Base-by-base conservation (phyloP, 1,140 invertebrate species). In the Drosophila lowei region DNA sequence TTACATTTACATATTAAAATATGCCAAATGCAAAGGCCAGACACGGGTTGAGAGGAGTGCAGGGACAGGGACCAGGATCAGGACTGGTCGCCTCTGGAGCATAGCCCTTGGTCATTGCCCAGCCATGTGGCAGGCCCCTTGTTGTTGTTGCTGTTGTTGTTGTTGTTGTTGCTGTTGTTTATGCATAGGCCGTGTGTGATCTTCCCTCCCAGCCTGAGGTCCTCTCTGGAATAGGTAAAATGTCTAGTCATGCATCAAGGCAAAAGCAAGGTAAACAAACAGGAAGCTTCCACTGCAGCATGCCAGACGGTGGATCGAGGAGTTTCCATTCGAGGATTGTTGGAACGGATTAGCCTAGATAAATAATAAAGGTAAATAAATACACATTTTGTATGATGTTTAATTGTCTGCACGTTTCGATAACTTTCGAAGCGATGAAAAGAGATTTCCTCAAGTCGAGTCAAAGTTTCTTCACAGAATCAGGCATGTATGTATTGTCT, bases 1-100 rank as follows among this genome's bases (percentile, higher is more conserved):
- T 86, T 86, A 77, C 83, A 86, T 86, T 86, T 86, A 86, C 78
- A 86, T 86, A 88, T 88, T 86, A 86, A 86, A 88, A 86, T 86
- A 86, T 86, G 83, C 78, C 83, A 86, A 78, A 81, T 75, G 77
- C 58, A 73, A 50, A 74, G 43, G 54, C 61, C 71, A 74, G 62
- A 74, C 60, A 66, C 38, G 16, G 28, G 48, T 16, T 47, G 28
- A 38, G 18, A 44, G 70, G 11, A 38, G 34, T 11, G 34, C 34
- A 38, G 9, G 34, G 34, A 11, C 11, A 38, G 7, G 8, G 30
- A 34, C 30, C 11, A 38, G 34, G 11, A 5, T 38, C 11, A 13
- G 34, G 11, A 13, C 4, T 13, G 34, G 34, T 38, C 11, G 34
- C 34, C 34, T 38, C 11, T 38, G 34, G 34, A 38, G 34, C 30